These are phyloP conservation scores for Cottus gobio DNA, from an alignment of 2,113 vertebrate genomes.

Conservation along the genomic window DNA sequence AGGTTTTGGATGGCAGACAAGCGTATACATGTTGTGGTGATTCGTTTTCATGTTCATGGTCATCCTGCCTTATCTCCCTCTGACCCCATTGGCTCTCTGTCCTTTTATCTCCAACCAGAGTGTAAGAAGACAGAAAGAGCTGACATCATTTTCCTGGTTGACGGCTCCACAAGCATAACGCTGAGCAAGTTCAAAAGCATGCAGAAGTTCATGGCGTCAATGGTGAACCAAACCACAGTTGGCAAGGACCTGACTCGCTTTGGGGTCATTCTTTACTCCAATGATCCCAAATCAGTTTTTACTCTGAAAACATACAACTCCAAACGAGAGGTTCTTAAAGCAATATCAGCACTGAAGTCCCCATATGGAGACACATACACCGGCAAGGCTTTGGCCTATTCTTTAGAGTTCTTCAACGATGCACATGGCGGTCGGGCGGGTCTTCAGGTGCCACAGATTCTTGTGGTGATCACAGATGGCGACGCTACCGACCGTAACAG, in stretches of 20 bases:
- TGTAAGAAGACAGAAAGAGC: conserved; percentile 82
- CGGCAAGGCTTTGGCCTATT: conserved; percentile 76
- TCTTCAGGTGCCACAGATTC: conserved; percentile 74
- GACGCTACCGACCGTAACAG: conserved; percentile 65
- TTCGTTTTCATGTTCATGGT: no score
- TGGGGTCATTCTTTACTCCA: conserved; percentile 80
- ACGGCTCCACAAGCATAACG: conserved; percentile 77
- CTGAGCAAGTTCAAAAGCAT: conserved; percentile 74
- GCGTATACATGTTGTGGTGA: not conserved
- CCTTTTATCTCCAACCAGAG: conserved; percentile 56
- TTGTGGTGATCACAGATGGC: conserved; percentile 86
- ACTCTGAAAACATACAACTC: conserved; percentile 66
- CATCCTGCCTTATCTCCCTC: not conserved
- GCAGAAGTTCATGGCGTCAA: conserved; percentile 79
- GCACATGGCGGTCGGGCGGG: conserved; percentile 71
- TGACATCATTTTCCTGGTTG: conserved; percentile 87
- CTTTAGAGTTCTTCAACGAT: conserved; percentile 70
- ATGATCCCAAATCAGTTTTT: conserved; percentile 60
- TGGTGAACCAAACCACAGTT: conserved; percentile 82
- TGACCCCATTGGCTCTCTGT: not conserved
- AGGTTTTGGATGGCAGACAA: not conserved
- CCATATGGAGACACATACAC: conserved; percentile 73
- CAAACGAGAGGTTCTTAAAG: conserved; percentile 69
- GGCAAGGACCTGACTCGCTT: conserved; percentile 79
- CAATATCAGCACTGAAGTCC: conserved; percentile 63